Base-by-base conservation (phyloP, 2,113 vertebrate species). In the Hippocampus barbouri region DNA sequence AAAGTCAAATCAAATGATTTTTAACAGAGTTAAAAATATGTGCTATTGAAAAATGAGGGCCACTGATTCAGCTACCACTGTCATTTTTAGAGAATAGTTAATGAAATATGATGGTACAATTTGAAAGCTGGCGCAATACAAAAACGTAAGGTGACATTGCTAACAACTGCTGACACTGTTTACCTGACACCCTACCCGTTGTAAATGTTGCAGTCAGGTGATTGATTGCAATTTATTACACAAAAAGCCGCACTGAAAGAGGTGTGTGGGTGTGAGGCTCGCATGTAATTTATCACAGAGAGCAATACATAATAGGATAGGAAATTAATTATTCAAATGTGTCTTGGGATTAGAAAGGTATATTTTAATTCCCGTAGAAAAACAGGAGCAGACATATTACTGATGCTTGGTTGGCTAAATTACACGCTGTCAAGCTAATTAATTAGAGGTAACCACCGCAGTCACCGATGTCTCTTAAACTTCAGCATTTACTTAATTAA, bases 391-490 rank as follows among this genome's bases (percentile, higher is more conserved):
- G 72, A 70, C 61, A 68, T 71, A 51, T 82, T 79, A 78, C 57
- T 75, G 53, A 84, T 78, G 79, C 72, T 72, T 64, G 62, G 61
- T 66, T 70, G 73, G 78, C 75, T 53, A 84, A 84, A 84, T 84
- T 77, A 66, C 77, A 76, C 38, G 66, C 73, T 34, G 72, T 82
- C 59, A 0, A 56, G 56, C 78, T 78, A 68, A 81, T 84, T 83
- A 83, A 85, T 85, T 71, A 57, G 38, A 72, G 27, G 66, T 75
- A 82, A 79, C 66, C 76, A 76, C 69, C 41, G 61, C 30, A 43
- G 45, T 79, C 73, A 79, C 68, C 8, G 11, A 72, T 71, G 81
- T 66, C 47, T 1, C 49, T 60, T 62, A 62, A 75, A 78, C 63
- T 66, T 8, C n/a, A 53, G 45, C 64, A 49, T 68, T 76, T 68